These are phyloP conservation scores for Augochlorella aurata DNA, from an alignment of 2,888 invertebrate species.

Conservation along the genomic window DNA sequence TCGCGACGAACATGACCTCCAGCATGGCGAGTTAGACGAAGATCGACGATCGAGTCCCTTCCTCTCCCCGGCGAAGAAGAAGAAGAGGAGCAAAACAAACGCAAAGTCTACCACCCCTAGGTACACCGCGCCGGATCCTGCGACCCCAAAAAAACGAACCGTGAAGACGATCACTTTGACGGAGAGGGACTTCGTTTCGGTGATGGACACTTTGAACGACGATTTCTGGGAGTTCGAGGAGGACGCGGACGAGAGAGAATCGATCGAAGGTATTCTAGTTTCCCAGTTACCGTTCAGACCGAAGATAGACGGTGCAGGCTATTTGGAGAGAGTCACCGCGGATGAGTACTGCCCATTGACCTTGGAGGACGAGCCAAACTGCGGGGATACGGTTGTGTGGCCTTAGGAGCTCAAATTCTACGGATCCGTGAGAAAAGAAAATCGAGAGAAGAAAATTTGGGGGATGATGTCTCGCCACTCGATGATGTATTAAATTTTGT, in stretches of 20 bases:
- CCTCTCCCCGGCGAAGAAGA: conserved; percentile 19
- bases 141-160: conserved; percentile 23
- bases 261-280: conserved; percentile 68
- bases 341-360: conserved; percentile 79
- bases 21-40: conserved; percentile 1
- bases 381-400: conserved; percentile 73
- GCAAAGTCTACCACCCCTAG: conserved; percentile 2
- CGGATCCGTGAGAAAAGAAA: background rate
- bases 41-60: conserved; percentile 24
- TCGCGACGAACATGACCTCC: conserved; percentile 37
- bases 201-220: conserved; percentile 36
- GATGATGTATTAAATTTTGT: too few relatives aligned
- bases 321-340: conserved; percentile 73
- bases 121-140: conserved; percentile 20
- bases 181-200: conserved; percentile 68
- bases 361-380: conserved; percentile 74
- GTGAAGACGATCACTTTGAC: conserved; percentile 70
- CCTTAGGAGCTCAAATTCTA: conserved; percentile 59
- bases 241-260: conserved; percentile 58
- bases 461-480: background rate
- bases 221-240: conserved; percentile 78
- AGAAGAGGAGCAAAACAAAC: conserved; percentile 14
- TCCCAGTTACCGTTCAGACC: conserved; percentile 76
- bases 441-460: background rate
- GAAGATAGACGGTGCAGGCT: conserved; percentile 73